Evolutionary conservation across 2,888 invertebrate species (phyloP).

Genomic region (Apodemia duryi): DNA sequence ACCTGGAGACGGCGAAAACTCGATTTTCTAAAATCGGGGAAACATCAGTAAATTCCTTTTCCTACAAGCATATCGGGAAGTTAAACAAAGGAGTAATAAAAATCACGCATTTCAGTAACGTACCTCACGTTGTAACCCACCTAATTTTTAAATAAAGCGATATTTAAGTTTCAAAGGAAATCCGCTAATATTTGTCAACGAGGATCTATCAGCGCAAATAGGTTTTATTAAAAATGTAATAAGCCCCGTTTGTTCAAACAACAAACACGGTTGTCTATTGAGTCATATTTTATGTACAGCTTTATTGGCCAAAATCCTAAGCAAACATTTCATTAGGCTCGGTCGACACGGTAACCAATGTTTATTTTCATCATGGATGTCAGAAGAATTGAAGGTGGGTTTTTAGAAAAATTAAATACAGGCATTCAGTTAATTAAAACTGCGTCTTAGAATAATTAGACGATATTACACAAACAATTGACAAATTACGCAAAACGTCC

Average conservation of each 20-base stretch:
- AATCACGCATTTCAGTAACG: too few species aligned
- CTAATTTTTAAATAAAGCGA: neutral
- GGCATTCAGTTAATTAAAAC: too few species aligned
- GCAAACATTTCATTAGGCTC: constrained; percentile 14
- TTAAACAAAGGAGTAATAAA: too few species aligned
- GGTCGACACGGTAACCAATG: constrained; percentile 3
- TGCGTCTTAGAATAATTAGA: too few species aligned
- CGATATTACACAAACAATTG: too few species aligned
- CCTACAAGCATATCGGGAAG: too few species aligned
- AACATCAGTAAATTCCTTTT: too few species aligned
- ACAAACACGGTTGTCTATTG: constrained; percentile 8
- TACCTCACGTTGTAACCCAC: too few species aligned
- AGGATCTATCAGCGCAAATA: neutral
- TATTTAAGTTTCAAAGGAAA: neutral
- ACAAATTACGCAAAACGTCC: too few species aligned
- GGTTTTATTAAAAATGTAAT: constrained; percentile 8
- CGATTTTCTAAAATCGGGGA: too few species aligned
- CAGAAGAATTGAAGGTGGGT: neutral
- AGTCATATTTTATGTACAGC: constrained; percentile 15
- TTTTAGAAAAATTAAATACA: neutral
- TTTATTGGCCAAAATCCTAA: constrained; percentile 13
- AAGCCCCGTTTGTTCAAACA: constrained; percentile 2
- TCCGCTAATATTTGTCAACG: neutral
- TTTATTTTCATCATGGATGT: neutral
- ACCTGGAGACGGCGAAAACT: too few species aligned